Conservation (phyloP, 2,113 vertebrate species). For the Aegithalos caudatus region DNA sequence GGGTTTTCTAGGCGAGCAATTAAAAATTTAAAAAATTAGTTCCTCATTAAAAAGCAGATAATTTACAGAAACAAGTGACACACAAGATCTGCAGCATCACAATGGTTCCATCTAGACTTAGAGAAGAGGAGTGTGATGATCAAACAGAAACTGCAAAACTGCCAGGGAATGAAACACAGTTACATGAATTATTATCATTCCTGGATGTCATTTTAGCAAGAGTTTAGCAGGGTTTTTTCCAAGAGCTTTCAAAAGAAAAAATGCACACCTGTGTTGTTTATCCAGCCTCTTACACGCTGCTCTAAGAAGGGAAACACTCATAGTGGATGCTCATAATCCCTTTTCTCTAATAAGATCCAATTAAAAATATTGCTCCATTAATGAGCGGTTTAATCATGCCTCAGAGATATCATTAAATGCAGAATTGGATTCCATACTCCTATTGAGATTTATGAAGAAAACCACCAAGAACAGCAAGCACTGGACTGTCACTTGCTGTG, state of each 20-base stretch:
- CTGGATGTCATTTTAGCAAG: background rate
- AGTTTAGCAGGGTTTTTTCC: accelerated
- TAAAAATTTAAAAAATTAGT: background rate
- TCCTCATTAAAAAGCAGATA: background rate
- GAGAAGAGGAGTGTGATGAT: background rate
- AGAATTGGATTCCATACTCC: background rate
- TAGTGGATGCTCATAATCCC: background rate
- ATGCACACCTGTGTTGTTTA: background rate
- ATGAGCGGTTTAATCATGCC: background rate
- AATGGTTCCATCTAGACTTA: background rate
- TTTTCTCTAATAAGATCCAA: background rate
- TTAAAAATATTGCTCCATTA: conserved; percentile 3
- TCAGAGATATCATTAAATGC: conserved; percentile 22
- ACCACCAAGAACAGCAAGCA: background rate
- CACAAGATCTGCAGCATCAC: background rate
- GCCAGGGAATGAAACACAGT: background rate
- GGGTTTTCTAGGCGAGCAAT: background rate
- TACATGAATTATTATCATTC: background rate
- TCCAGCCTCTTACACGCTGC: background rate
- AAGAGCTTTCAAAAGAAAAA: background rate
- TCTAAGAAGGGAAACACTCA: background rate
- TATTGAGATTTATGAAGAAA: background rate
- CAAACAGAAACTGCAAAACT: background rate
- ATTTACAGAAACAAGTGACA: background rate
- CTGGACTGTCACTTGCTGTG: background rate